phyloP scores from a whole-genome alignment of 2,113 vertebrate species.

The Galeopterus variegatus region DNA sequence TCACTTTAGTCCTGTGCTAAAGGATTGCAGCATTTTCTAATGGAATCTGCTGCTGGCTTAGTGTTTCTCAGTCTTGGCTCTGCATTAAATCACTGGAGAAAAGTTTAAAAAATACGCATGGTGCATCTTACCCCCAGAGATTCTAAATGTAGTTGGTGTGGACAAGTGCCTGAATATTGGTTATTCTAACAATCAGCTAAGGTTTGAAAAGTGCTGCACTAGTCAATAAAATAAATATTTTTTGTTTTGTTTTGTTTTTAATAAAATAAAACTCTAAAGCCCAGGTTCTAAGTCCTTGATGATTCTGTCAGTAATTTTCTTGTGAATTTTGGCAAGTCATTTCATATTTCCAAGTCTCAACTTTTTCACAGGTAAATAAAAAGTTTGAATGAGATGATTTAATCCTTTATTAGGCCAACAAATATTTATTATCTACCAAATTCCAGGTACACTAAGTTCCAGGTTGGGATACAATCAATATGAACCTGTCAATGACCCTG shows the following conservation, averaged over 20 bases:
- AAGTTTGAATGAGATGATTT: conserved; percentile 22
- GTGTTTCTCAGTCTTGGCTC: background rate
- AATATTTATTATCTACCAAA: background rate
- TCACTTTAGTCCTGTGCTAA: background rate
- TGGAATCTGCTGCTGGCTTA: background rate
- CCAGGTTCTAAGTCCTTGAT: background rate
- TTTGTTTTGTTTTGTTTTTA: background rate
- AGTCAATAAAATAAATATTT: conserved; percentile 21
- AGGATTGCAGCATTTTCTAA: conserved; percentile 33
- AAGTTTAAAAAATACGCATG: background rate
- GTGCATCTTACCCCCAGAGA: background rate
- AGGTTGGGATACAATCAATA: background rate
- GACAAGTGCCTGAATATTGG: background rate
- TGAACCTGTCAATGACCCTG: background rate
- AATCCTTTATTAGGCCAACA: conserved; percentile 1
- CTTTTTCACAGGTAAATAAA: conserved; percentile 42
- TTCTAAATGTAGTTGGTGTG: background rate
- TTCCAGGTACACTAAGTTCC: background rate
- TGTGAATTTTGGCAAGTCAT: conserved; percentile 5
- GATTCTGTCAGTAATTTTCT: background rate
- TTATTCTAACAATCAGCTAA: background rate
- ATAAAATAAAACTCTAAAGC: background rate
- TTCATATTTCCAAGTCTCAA: background rate
- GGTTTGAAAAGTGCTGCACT: background rate
- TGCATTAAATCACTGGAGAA: background rate